These are phyloP conservation scores for Andrena camellia DNA, from an alignment of 2,888 invertebrate genomes.

Conservation along the genomic window DNA sequence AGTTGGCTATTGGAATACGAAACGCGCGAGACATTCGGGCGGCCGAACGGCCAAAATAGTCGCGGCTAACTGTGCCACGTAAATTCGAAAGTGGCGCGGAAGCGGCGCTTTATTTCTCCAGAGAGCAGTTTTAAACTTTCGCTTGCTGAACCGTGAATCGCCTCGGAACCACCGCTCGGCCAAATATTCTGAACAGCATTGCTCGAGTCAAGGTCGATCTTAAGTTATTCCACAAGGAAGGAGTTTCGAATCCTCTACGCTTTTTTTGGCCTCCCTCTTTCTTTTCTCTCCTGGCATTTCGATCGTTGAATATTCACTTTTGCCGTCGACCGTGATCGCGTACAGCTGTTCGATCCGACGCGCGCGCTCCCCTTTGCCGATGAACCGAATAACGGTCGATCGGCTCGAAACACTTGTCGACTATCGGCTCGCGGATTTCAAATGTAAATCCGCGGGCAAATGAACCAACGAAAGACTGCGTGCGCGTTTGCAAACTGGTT, in stretches of 20 bases:
- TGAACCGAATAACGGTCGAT: conserved; percentile 21
- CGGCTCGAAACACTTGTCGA: conserved; percentile 29
- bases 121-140: conserved; percentile 43
- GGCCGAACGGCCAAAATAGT: conserved; percentile 35
- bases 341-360: conserved; percentile 19
- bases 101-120: conserved; percentile 31
- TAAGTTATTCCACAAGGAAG: no score
- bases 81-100: conserved; percentile 44
- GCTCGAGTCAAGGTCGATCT: conserved; percentile 32
- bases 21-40: conserved; percentile 16
- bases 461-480: conserved; percentile 24
- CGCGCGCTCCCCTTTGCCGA: background rate
- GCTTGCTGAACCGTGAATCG: conserved; percentile 20
- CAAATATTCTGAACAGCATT: conserved; percentile 12
- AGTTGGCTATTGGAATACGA: conserved; percentile 6
- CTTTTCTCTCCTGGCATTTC: background rate
- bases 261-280: no score
- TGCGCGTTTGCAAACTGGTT: conserved; percentile 63
- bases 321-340: conserved; percentile 4
- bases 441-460: conserved; percentile 11
- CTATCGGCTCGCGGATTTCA: conserved; percentile 8
- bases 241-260: no score
- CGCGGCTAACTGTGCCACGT: conserved; percentile 16
- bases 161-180: conserved; percentile 1
- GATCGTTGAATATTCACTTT: conserved; percentile 30